Evolutionary conservation across 1,140 invertebrate species (phyloP).

Genomic region (Orchesella cincta): DNA sequence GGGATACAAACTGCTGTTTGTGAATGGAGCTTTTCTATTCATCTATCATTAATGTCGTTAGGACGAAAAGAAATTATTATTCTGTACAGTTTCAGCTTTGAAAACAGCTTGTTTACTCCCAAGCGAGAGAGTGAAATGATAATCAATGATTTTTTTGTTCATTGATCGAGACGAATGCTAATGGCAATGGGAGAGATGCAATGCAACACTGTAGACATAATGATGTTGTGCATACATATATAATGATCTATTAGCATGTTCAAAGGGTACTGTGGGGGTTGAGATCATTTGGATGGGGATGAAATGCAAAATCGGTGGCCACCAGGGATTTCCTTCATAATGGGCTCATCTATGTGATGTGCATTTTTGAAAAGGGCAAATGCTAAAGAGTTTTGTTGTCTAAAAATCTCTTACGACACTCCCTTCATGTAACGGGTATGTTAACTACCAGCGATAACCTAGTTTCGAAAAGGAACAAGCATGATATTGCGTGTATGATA

Average conservation of each 20-base stretch:
- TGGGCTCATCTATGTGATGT: neutral
- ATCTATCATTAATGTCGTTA: too few relatives aligned
- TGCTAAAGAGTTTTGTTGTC: neutral
- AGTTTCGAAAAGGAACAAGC: too few relatives aligned
- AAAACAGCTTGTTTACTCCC: slow-evolving; percentile 19
- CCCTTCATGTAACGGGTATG: too few relatives aligned
- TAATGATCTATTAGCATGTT: neutral
- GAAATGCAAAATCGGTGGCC: slow-evolving; percentile 3
- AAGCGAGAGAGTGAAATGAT: neutral
- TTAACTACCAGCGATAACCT: too few relatives aligned
- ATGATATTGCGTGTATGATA: too few relatives aligned
- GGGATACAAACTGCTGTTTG: too few relatives aligned
- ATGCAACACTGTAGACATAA: neutral
- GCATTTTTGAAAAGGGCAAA: neutral
- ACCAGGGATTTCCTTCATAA: neutral
- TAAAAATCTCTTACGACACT: neutral
- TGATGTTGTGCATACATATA: neutral
- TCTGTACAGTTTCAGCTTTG: neutral
- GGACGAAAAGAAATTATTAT: neutral
- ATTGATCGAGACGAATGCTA: neutral
- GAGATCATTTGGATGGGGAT: neutral
- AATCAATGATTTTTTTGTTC: slow-evolving; percentile 12
- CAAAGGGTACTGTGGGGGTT: slow-evolving; percentile 9
- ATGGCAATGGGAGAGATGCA: neutral
- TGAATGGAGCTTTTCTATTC: too few relatives aligned